A percentile compares a stretch with the other conserved stretches of the same genome.
These are phyloP conservation scores for Petrosia ficiformis DNA, from an alignment of 37 sponge, comb jelly and placozoan species.

Conservation along the genomic window DNA sequence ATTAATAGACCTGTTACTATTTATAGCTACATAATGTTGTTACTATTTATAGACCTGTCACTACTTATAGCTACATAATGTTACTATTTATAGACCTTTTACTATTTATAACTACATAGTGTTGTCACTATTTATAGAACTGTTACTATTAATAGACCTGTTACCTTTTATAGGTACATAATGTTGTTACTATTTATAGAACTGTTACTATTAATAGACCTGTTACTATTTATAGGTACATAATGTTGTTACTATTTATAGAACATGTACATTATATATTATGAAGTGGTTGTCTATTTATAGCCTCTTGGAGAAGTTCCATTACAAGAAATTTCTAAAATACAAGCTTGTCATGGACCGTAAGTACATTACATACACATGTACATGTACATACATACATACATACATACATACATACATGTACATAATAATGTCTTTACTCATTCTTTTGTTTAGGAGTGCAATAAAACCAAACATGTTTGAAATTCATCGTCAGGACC, in stretches of 20 bases:
- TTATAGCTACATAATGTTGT: not conserved
- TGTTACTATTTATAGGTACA: not conserved
- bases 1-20: not conserved
- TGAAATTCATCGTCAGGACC: constrained; percentile 39
- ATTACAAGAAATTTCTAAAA: constrained; percentile 30
- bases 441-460: not conserved
- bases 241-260: not conserved
- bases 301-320: constrained; percentile 49
- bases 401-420: constrained; percentile 16
- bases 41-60: too few species aligned
- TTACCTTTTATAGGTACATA: not conserved
- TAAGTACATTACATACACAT: constrained; percentile 15
- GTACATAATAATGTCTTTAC: not conserved
- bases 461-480: constrained; percentile 56
- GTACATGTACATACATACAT: constrained; percentile 3
- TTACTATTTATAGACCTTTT: too few species aligned
- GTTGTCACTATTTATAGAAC: not conserved
- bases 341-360: constrained; percentile 45
- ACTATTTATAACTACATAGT: too few species aligned
- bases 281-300: not conserved
- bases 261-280: not conserved
- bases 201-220: too few species aligned
- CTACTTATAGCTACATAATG: too few species aligned
- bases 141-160: too few species aligned
- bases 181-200: not conserved